Base-by-base conservation (phyloP, 2,797 vertebrate species). In the Valencia hispanica region DNA sequence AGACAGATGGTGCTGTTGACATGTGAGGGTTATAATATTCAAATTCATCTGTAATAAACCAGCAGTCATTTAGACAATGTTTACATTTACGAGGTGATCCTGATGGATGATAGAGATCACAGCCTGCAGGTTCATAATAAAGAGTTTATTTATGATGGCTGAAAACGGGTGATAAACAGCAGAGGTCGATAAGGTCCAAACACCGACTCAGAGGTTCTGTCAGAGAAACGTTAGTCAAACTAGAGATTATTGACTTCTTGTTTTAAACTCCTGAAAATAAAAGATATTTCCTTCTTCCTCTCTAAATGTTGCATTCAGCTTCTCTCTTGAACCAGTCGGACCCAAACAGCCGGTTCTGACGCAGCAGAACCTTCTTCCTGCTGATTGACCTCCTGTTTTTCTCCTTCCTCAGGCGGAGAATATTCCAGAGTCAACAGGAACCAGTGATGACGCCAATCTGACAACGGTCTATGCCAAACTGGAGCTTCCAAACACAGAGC, bases 371-470 rank as follows among this genome's bases (percentile, higher is more conserved):
- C 57, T 0, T 17, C 55, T 65, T 65, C 61, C 61, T 36, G 61
- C 8, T 22, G 61, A 36, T 39, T 66, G 22, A 66, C 11, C 63
- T 66, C 22, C 11, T 41, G 36, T 41, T 32, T 36, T 39, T 41
- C n/a, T n/a, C 25, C 25, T n/a, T 27, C 63, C 36, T 15, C 36
- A 66, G 63, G 39, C 0, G 15, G 63, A 66, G 20, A 66, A 43
- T 43, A 43, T 43, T 66, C 63, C 63, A 66, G 63, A 66, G 25
- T 14, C 63, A 41, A 15, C 63, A 66, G 63, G 63, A 66, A 66
- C 22, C 63, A 43, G 39, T 15, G 63, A 30, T 57, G 11, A 9
- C 10, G 15, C 1, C 36, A n/a, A 66, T 43, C 36, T 66, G 63
- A 66, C 63, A 43, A 66, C 63, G 14, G 12, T 66, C 32, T 66